Evolutionary conservation across 2,113 vertebrate genomes (phyloP).

Genomic region (Pogona vitticeps): DNA sequence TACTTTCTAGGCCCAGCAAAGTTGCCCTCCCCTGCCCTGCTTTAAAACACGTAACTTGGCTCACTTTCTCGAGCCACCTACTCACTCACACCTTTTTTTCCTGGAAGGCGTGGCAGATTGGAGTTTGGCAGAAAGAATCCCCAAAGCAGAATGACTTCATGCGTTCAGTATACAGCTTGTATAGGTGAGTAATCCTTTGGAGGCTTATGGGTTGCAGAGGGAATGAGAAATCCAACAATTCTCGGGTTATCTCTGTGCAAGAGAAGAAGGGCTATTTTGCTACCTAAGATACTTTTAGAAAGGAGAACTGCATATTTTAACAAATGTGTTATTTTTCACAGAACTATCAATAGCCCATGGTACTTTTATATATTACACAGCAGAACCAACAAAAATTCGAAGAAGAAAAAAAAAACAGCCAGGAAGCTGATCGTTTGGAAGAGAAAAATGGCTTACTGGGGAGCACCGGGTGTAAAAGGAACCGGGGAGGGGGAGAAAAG

Average conservation of each 20-base stretch:
- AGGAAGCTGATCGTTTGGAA: too few species aligned
- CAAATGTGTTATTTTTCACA: too few species aligned
- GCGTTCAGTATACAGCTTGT: too few species aligned
- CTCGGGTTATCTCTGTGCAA: neutral
- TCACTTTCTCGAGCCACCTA: too few species aligned
- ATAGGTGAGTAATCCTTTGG: neutral
- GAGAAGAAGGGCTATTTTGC: neutral
- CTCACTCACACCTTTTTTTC: neutral
- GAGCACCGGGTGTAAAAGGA: too few species aligned
- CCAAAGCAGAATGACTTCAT: neutral
- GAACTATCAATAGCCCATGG: neutral
- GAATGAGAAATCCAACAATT: neutral
- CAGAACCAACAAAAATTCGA: neutral
- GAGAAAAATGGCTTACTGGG: too few species aligned
- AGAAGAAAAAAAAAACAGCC: neutral
- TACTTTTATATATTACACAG: neutral
- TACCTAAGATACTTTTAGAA: neutral
- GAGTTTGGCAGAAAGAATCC: neutral
- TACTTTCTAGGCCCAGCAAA: too few species aligned
- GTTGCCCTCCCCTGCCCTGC: too few species aligned
- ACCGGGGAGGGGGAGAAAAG: too few species aligned
- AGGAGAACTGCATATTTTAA: neutral
- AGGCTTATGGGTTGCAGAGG: too few species aligned
- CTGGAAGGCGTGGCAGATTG: neutral
- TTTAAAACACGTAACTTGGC: too few species aligned